Evolutionary conservation across 1,140 invertebrate species (phyloP).

Genomic region (Pteromalus puparum): DNA sequence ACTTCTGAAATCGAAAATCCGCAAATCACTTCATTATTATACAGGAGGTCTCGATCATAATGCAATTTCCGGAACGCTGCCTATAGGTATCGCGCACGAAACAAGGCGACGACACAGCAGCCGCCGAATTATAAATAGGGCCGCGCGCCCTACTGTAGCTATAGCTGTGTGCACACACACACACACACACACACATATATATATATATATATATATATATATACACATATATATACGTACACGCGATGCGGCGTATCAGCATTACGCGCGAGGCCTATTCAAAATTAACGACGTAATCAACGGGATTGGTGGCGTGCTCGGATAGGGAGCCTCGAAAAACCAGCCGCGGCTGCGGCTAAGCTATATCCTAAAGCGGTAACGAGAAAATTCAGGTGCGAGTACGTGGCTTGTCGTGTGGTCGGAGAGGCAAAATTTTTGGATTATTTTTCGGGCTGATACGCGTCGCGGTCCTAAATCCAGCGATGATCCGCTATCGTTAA

Average conservation of each 20-base stretch:
- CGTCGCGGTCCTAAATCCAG: too few species aligned
- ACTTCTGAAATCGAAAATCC: constrained; percentile 10
- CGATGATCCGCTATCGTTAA: neutral
- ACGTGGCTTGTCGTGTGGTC: too few species aligned
- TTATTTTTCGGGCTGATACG: neutral
- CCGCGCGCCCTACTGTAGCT: neutral
- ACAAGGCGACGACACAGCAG: neutral
- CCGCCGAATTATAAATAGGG: constrained; percentile 43
- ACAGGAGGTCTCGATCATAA: constrained; percentile 10
- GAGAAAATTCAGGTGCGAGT: neutral
- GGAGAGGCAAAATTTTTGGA: too few species aligned
- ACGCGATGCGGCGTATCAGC: neutral
- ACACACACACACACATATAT: too few species aligned
- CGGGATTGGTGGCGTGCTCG: constrained; percentile 16
- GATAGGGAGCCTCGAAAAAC: neutral
- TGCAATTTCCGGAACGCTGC: constrained; percentile 13
- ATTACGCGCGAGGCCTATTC: constrained; percentile 10
- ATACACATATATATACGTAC: too few species aligned
- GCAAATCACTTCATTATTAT: constrained; percentile 1
- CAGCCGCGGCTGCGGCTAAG: neutral
- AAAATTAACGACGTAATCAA: constrained; percentile 47
- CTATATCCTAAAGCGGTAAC: neutral
- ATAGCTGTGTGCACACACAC: too few species aligned
- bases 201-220: too few species aligned
- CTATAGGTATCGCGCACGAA: too few species aligned